phyloP scores from a whole-genome alignment of 92 coral and sea anemone species.

The Plumapathes pennacea region DNA sequence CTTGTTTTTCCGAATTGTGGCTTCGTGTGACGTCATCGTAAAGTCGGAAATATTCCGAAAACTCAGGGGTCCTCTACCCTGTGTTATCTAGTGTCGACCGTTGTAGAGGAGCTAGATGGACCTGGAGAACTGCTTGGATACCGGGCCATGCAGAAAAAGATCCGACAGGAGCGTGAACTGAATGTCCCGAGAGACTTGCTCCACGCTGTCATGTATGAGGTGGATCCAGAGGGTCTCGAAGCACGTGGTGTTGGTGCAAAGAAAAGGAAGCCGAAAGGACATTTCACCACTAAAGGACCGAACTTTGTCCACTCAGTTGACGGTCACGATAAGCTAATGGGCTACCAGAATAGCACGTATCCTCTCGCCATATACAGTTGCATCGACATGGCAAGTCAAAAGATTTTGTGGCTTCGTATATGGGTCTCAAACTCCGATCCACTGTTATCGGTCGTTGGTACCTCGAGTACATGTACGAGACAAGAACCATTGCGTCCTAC shows the following conservation, averaged over 20 bases:
- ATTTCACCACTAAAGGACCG: slow-evolving; percentile 22
- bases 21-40: too few species aligned
- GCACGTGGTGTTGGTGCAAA: slow-evolving; percentile 39
- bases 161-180: slow-evolving; percentile 37
- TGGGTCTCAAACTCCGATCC: slow-evolving; percentile 54
- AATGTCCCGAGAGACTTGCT: slow-evolving; percentile 52
- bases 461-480: slow-evolving; percentile 53
- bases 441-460: slow-evolving; percentile 55
- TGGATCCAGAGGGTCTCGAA: slow-evolving; percentile 39
- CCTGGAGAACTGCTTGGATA: slow-evolving; percentile 55
- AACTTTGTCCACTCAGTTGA: slow-evolving; percentile 34
- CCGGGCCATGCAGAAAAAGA: slow-evolving; percentile 52
- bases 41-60: too few species aligned
- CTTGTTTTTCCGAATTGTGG: too few species aligned
- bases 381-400: slow-evolving; percentile 52
- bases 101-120: slow-evolving; percentile 39
- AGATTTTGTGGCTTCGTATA: slow-evolving; percentile 33
- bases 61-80: too few species aligned
- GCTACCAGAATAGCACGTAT: slow-evolving; percentile 46
- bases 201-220: slow-evolving; percentile 30
- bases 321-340: slow-evolving; percentile 48
- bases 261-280: slow-evolving; percentile 31
- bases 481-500: slow-evolving; percentile 36
- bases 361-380: slow-evolving; percentile 63
- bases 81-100: too few species aligned